Evolutionary conservation across 2,888 invertebrate species (phyloP).

Genomic region (Drosophila differens): DNA sequence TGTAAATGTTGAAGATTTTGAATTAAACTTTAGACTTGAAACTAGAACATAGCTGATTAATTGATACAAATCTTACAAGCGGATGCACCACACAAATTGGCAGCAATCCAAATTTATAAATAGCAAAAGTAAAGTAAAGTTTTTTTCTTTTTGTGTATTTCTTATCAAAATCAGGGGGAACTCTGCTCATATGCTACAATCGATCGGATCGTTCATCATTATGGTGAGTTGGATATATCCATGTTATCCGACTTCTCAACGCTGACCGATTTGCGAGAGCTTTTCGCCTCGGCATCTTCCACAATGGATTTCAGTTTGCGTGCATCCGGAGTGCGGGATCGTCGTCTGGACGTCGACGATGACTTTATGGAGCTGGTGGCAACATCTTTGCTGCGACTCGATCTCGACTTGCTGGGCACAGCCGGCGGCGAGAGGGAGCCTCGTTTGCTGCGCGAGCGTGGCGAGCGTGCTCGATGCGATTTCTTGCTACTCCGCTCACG

Average conservation of each 20-base stretch:
- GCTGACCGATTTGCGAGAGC: conserved; percentile 85
- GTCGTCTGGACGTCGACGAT: conserved; percentile 74
- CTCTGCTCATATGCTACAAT: not conserved
- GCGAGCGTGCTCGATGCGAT: conserved; percentile 86
- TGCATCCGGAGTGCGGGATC: conserved; percentile 83
- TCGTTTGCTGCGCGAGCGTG: conserved; percentile 84
- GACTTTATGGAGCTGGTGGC: conserved; percentile 50
- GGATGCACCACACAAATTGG: conserved; percentile 9
- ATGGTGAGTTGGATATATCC: conserved; percentile 93
- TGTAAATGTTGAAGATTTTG: conserved; percentile 31
- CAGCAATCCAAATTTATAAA: conserved; percentile 6
- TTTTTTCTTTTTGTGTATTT: conserved; percentile 9
- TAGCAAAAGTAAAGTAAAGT: conserved; percentile 31
- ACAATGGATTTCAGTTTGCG: conserved; percentile 83
- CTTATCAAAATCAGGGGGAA: conserved; percentile 16
- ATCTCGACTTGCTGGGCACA: conserved; percentile 60
- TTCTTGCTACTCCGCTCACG: conserved; percentile 87
- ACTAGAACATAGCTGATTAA: conserved; percentile 30
- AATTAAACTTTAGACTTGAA: conserved; percentile 41
- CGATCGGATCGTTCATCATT: conserved; percentile 64
- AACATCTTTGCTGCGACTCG: conserved; percentile 84
- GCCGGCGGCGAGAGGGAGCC: conserved; percentile 85
- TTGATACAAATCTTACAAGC: conserved; percentile 25
- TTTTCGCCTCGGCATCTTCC: conserved; percentile 81
- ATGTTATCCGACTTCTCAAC: conserved; percentile 89